phyloP scores from a whole-genome alignment of 2,888 invertebrate genomes.

The Sturmia bella region DNA sequence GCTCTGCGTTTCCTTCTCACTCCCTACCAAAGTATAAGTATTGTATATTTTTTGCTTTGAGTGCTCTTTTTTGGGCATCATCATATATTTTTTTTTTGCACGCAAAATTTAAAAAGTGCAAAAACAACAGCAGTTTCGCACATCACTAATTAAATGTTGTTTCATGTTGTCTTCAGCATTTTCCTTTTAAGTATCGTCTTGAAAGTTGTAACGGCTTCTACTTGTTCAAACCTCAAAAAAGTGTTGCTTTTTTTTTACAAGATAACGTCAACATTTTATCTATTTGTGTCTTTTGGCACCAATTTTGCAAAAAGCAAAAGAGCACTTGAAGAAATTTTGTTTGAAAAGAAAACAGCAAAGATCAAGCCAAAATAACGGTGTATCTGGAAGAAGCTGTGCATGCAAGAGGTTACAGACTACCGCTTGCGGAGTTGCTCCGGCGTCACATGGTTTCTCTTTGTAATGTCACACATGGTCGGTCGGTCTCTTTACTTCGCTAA shows the following conservation, averaged over 20 bases:
- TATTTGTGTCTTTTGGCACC: constrained; percentile 20
- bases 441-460: no score
- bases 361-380: no score
- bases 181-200: constrained; percentile 64
- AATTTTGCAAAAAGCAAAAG: constrained; percentile 18
- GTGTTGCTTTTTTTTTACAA: constrained; percentile 29
- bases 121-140: constrained; percentile 71
- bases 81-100: not conserved
- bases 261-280: constrained; percentile 48
- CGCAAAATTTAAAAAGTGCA: constrained; percentile 57
- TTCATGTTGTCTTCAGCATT: constrained; percentile 64
- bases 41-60: not conserved
- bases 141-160: constrained; percentile 74
- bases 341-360: not conserved
- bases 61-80: not conserved
- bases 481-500: no score
- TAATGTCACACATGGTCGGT: no score
- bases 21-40: not conserved
- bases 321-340: constrained; percentile 35
- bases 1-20: constrained; percentile 7
- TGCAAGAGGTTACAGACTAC: no score
- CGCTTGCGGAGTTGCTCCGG: no score
- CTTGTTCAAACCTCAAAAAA: constrained; percentile 25
- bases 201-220: constrained; percentile 46
- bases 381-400: no score